A percentile compares a stretch with the other conserved stretches of the same genome.
phyloP scores from a whole-genome alignment of 2,888 invertebrate genomes.

The Leucoptera coffeella region DNA sequence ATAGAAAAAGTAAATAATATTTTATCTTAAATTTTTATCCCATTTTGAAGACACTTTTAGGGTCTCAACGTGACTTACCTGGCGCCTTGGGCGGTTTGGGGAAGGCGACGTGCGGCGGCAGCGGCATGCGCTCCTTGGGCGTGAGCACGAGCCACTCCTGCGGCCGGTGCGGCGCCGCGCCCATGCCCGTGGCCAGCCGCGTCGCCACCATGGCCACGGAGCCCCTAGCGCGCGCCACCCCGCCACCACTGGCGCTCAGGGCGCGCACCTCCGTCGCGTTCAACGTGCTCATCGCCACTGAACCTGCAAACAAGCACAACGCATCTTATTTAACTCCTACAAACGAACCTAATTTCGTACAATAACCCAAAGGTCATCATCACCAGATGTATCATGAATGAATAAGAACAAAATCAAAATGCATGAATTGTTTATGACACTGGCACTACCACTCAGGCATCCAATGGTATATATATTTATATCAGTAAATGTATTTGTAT shows the following conservation, averaged over 20 bases:
- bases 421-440: too few species aligned
- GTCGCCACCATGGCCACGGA: slow-evolving; percentile 32
- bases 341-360: too few species aligned
- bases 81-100: slow-evolving; percentile 88
- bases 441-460: too few species aligned
- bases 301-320: slow-evolving; percentile 38
- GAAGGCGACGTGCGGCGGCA: slow-evolving; percentile 76
- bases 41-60: too few species aligned
- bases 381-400: too few species aligned
- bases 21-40: too few species aligned
- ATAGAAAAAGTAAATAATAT: too few species aligned
- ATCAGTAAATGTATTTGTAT: too few species aligned
- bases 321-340: too few species aligned
- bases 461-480: background rate
- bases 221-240: slow-evolving; percentile 19
- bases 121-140: slow-evolving; percentile 70
- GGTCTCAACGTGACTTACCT: too few species aligned
- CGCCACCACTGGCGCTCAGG: slow-evolving; percentile 12
- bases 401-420: too few species aligned
- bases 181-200: slow-evolving; percentile 29
- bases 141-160: slow-evolving; percentile 71
- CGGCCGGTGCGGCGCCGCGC: slow-evolving; percentile 32
- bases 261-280: slow-evolving; percentile 40
- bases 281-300: slow-evolving; percentile 48
- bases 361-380: too few species aligned